A percentile compares a stretch with the other conserved stretches of the same genome.
phyloP scores from a whole-genome alignment of 2,888 invertebrate genomes.

The Agrotis ipsilon region DNA sequence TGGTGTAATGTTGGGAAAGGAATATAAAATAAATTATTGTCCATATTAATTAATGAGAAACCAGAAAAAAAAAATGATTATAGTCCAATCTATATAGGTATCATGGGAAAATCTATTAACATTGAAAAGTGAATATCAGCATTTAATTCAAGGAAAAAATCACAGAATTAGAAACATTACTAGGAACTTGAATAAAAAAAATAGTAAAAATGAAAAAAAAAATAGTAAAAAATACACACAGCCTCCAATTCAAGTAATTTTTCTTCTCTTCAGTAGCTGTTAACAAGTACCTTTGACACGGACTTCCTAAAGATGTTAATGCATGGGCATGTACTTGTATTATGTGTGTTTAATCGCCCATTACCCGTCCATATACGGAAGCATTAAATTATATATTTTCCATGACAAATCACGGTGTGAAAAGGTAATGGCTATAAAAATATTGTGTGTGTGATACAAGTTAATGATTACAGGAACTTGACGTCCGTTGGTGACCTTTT shows the following conservation, averaged over 20 bases:
- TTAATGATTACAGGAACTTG: constrained; percentile 76
- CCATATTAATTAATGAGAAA: background rate
- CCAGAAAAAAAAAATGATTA: no score
- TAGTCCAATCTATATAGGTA: background rate
- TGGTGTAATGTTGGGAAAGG: background rate
- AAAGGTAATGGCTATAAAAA: constrained; percentile 59
- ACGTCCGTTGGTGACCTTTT: constrained; percentile 80
- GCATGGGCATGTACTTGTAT: background rate
- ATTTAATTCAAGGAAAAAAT: background rate
- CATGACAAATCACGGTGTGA: constrained; percentile 60
- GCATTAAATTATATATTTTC: constrained; percentile 38
- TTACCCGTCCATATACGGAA: constrained; percentile 20
- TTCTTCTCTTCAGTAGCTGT: constrained; percentile 8
- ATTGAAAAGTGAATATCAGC: background rate
- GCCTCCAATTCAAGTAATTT: background rate
- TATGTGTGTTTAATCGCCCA: constrained; percentile 4
- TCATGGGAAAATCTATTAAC: background rate
- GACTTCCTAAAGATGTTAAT: constrained; percentile 21
- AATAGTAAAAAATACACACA: background rate
- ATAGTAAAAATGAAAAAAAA: background rate
- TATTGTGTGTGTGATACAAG: constrained; percentile 34
- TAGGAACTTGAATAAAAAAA: background rate
- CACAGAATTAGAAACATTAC: no score
- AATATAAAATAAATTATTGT: background rate
- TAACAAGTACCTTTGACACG: constrained; percentile 1